Evolutionary conservation across 2,113 vertebrate species (phyloP).

Genomic region (Colossoma macropomum): DNA sequence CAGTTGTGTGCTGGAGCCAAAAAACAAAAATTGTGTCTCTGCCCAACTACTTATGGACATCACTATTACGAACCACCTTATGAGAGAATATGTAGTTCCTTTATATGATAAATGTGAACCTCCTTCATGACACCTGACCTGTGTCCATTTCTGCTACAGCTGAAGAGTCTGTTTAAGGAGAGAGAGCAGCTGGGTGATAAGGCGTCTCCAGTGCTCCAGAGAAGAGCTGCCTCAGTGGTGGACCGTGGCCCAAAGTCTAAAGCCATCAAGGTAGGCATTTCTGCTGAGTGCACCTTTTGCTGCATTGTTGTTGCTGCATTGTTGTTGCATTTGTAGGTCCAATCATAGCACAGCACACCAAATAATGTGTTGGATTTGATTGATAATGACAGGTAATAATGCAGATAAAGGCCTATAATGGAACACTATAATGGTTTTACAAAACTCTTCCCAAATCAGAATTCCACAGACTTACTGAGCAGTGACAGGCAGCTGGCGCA

Average conservation of each 20-base stretch:
- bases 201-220: constrained; percentile 50
- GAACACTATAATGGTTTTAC: not conserved
- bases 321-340: not conserved
- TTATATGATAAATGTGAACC: not conserved
- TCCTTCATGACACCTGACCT: not conserved
- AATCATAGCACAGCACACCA: not conserved
- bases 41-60: not conserved
- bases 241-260: constrained; percentile 60
- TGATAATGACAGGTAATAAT: not conserved
- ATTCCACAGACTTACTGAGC: constrained; percentile 50
- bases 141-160: constrained; percentile 57
- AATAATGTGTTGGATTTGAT: not conserved
- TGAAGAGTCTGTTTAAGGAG: constrained; percentile 78
- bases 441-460: constrained; percentile 51
- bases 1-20: too few relatives aligned
- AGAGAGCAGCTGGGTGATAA: constrained; percentile 58
- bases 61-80: not conserved
- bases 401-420: not conserved
- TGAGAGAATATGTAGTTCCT: too few relatives aligned
- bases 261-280: constrained; percentile 62
- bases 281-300: not conserved
- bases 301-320: too few relatives aligned
- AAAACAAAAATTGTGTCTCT: not conserved
- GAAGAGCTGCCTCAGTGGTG: constrained; percentile 50
- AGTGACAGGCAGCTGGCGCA: constrained; percentile 41